Conservation (phyloP, 2,797 vertebrate species). For the Gymnopithys bicolor region DNA sequence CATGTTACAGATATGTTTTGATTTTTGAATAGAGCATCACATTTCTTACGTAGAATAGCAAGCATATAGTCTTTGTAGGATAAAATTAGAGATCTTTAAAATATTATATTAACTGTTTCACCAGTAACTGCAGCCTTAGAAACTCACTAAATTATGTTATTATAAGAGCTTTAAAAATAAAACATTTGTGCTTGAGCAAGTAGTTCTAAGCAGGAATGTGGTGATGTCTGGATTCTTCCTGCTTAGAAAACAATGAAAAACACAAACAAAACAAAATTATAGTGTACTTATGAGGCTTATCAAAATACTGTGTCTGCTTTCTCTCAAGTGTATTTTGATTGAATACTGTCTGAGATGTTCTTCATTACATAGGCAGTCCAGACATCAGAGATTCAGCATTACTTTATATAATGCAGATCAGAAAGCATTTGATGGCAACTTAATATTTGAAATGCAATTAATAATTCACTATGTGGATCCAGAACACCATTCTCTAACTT, state of each 20-base stretch:
- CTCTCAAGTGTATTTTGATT: conserved; percentile 58
- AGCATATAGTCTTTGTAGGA: not conserved
- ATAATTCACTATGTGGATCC: conserved; percentile 69
- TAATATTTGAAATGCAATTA: conserved; percentile 70
- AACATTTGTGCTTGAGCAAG: not conserved
- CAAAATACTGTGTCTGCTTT: conserved; percentile 49
- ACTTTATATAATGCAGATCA: conserved; percentile 63
- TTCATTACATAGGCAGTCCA: conserved; percentile 55
- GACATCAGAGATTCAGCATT: conserved; percentile 54
- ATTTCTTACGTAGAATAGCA: not conserved
- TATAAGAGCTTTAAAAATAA: not conserved
- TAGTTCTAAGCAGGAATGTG: not conserved
- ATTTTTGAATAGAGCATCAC: not conserved
- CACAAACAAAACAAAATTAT: not conserved
- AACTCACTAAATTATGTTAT: not conserved
- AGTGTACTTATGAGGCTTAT: not conserved
- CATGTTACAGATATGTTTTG: not conserved
- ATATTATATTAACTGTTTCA: not conserved
- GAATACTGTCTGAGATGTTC: conserved; percentile 60
- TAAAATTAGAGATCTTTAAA: not conserved
- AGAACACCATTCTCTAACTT: conserved; percentile 48
- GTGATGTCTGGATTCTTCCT: not conserved
- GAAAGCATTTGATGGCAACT: conserved; percentile 71
- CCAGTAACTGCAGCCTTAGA: not conserved
- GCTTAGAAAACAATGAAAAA: not conserved